A percentile compares a stretch with the other conserved stretches of the same genome.
Evolutionary conservation across 2,797 vertebrate species (phyloP).

Genomic region (Threskiornis aethiopicus): DNA sequence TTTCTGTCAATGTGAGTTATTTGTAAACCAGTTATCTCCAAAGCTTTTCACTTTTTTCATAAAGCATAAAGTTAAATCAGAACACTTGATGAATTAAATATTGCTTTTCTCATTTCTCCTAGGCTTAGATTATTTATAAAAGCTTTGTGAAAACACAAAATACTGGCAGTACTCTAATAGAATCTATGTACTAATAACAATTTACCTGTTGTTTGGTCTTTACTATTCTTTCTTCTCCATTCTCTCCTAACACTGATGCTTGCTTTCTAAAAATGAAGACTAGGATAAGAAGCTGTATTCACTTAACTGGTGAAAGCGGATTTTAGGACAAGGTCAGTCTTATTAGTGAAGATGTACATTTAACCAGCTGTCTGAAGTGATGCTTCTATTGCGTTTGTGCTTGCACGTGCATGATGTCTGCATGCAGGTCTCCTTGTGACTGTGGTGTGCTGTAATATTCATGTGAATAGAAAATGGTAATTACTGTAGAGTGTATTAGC

Average conservation of each 20-base stretch:
- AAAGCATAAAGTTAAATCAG: not conserved
- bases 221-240: conserved; percentile 68
- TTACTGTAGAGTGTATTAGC: not conserved
- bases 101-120: not conserved
- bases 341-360: conserved; percentile 58
- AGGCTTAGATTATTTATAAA: conserved; percentile 13
- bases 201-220: conserved; percentile 64
- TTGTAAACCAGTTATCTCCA: not conserved
- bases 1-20: not conserved
- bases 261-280: conserved; percentile 81
- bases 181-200: conserved; percentile 41
- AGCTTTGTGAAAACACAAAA: conserved; percentile 36
- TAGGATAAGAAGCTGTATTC: conserved; percentile 75
- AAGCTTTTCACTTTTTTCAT: not conserved
- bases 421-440: conserved; percentile 22
- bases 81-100: not conserved
- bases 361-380: conserved; percentile 70
- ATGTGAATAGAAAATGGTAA: not conserved
- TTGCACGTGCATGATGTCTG: conserved; percentile 65
- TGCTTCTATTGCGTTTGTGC: conserved; percentile 63
- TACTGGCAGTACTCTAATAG: conserved; percentile 35
- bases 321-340: conserved; percentile 75
- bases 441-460: not conserved
- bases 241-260: conserved; percentile 74
- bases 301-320: conserved; percentile 75